Conservation (phyloP, 2,888 invertebrate species). For the Tribolium freemani region DNA sequence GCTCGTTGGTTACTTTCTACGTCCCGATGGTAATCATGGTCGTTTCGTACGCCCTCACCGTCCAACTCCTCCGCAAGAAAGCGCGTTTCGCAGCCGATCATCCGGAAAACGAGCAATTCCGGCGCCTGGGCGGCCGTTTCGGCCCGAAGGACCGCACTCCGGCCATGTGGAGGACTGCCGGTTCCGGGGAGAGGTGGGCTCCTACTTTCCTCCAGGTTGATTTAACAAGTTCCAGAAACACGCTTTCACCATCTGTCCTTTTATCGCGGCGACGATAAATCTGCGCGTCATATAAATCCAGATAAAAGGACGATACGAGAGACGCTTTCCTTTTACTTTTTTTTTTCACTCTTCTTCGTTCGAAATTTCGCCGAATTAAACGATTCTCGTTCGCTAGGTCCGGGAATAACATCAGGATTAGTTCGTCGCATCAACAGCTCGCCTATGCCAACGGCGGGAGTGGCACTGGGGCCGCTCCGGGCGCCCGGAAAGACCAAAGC, state of each 20-base stretch:
- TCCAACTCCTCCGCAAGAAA: conserved; percentile 86
- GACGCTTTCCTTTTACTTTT: background rate
- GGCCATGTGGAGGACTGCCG: conserved; percentile 66
- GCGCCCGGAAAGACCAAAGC: conserved; percentile 74
- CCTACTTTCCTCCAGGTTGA: conserved; percentile 24
- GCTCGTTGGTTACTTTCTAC: conserved; percentile 94
- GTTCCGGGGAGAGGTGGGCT: conserved; percentile 64
- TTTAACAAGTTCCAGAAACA: conserved; percentile 30
- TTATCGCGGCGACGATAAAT: conserved; percentile 24
- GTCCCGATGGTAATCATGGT: conserved; percentile 97
- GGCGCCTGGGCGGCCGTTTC: conserved; percentile 69
- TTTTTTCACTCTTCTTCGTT: background rate
- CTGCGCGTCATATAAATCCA: conserved; percentile 26
- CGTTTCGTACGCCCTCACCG: conserved; percentile 90
- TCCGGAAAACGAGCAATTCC: conserved; percentile 74
- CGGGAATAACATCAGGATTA: conserved; percentile 71
- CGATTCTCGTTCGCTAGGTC: conserved; percentile 40
- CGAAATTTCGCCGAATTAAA: background rate
- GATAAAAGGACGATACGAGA: conserved; percentile 24
- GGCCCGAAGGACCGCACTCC: conserved; percentile 60
- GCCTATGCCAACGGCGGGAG: conserved; percentile 72
- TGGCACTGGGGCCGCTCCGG: conserved; percentile 49
- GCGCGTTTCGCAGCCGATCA: conserved; percentile 80
- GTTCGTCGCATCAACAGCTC: conserved; percentile 73
- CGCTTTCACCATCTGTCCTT: conserved; percentile 27